Base-by-base conservation (phyloP, 2,888 invertebrate genomes). In the Rhogogaster chlorosoma region DNA sequence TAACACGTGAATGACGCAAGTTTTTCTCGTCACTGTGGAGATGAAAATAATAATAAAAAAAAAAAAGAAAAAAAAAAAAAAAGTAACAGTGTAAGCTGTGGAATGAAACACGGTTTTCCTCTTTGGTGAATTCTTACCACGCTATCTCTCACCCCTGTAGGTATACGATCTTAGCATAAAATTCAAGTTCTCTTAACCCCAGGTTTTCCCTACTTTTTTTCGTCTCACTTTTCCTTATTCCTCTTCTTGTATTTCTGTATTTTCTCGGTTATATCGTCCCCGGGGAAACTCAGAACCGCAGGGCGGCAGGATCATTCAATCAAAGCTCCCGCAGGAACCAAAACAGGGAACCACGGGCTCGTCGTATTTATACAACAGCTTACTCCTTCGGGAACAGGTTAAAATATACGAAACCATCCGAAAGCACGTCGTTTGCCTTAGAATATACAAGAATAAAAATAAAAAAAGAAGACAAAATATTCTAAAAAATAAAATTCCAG, bases 331-430 rank as follows among this genome's bases (percentile, higher is more conserved):
- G 38, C 57, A 61, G 80, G 80, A 80, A 80, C 80, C 57, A 64
- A 64, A 61, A 80, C 61, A 36, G 57, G 80, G 61, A 36, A 61
- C 38, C 77, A 29, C 80, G 36, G 38, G 61, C 57, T 57, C 36
- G 64, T 64, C 22, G 80, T 80, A 61, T 80, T 80, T 80, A 80
- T 80, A 80, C 80, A 80, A 80, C 80, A 80, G 80, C 80, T 80
- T n/a, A 80, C 80, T 80, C 80, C 80, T 80, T 36, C 26, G 80
- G 80, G 80, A 80, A 80, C 80, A 80, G 57, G 80, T 80, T 61
- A 61, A 80, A 80, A 80, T 80, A 61, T 80, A 80, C 64, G 80
- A 80, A 80, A 42, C 80, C 77, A 10, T 42, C 77, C 80, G 38
- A 38, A 18, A 22, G 15, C 61, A 7, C 26, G 32, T n/a, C 45